Evolutionary conservation across 2,113 vertebrate species (phyloP), one percentile per base, ranked within the genome.

Genomic region (Tichodroma muraria): DNA sequence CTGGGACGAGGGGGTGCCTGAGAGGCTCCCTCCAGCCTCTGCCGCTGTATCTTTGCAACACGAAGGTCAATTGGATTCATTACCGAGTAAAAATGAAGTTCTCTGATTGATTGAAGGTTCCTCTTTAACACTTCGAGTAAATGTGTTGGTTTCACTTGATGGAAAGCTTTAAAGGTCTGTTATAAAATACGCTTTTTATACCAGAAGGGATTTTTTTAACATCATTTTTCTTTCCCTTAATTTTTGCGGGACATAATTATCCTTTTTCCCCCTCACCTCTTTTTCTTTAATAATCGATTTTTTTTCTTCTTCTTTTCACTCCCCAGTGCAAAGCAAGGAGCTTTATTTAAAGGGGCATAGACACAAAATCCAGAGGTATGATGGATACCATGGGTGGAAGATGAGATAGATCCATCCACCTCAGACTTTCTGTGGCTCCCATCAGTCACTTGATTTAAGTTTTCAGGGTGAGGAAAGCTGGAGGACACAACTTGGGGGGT

Each of bases 101-200:
- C 92, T 82, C 35, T 38, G 84, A 95, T 95, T 94, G 96, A 97
- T 96, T 95, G 97, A 97, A 94, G 81, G 84, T 11, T 95, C 86
- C 82, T 97, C 84, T 96, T 93, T 96, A 96, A 65, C 90, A 82
- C 85, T 94, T 91, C 11, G 81, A 93, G 95, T 97, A 91, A 95
- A 93, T 93, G 97, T 94, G 91, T 95, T 96, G 86, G 84, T 85
- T 96, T 96, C 93, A 73, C 95, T 89, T 97, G 96, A 97, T 95
- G 94, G 95, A 97, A 88, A 73, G 93, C 79, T 77, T 89, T 88
- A 95, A 91, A 92, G 59, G 93, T 86, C 94, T 89, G 35, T 95
- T 96, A 96, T 93, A 57, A 94, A 94, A 81, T 50, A 83, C 18
- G 54, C 44, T 63, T 95, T 94, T 91, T 91, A 52, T 79, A 64